phyloP scores from a whole-genome alignment of 2,797 vertebrate genomes.

The Myotis planiceps region DNA sequence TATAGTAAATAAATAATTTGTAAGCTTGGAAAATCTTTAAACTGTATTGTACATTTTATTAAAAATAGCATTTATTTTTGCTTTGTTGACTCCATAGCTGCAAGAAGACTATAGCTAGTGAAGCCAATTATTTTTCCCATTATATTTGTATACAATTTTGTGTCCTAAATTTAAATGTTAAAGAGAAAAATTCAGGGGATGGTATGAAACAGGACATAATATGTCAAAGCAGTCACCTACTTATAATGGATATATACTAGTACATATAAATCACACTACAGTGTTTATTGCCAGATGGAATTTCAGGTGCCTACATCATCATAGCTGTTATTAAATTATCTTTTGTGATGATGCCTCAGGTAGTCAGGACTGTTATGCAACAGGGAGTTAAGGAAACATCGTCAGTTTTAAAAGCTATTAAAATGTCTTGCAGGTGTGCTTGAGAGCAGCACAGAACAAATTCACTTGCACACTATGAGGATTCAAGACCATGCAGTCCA shows the following conservation, averaged over 20 bases:
- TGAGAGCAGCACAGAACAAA: conserved; percentile 83
- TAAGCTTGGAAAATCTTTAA: conserved; percentile 49
- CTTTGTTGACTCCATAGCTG: conserved; percentile 13
- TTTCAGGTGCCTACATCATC: conserved; percentile 76
- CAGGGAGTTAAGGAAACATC: conserved; percentile 80
- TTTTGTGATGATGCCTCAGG: conserved; percentile 83
- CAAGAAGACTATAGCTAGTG: conserved; percentile 31
- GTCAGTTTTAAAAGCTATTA: conserved; percentile 80
- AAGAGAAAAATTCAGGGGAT: conserved; percentile 46
- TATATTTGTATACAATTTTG: conserved; percentile 28
- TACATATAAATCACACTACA: not conserved
- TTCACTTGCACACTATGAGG: conserved; percentile 77
- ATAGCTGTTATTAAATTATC: conserved; percentile 82
- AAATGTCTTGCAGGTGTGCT: conserved; percentile 87
- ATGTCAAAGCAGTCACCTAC: conserved; percentile 65
- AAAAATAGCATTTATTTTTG: conserved; percentile 42
- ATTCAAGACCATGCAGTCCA: conserved; percentile 76
- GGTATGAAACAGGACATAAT: conserved; percentile 60
- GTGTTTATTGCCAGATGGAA: conserved; percentile 57
- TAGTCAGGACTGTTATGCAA: conserved; percentile 80
- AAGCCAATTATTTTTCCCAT: conserved; percentile 48
- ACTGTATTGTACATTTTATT: conserved; percentile 15
- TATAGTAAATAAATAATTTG: conserved; percentile 37
- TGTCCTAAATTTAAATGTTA: conserved; percentile 52
- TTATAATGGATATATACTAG: not conserved